phyloP scores from a whole-genome alignment of 2,113 vertebrate species.

The Eidolon helvum region DNA sequence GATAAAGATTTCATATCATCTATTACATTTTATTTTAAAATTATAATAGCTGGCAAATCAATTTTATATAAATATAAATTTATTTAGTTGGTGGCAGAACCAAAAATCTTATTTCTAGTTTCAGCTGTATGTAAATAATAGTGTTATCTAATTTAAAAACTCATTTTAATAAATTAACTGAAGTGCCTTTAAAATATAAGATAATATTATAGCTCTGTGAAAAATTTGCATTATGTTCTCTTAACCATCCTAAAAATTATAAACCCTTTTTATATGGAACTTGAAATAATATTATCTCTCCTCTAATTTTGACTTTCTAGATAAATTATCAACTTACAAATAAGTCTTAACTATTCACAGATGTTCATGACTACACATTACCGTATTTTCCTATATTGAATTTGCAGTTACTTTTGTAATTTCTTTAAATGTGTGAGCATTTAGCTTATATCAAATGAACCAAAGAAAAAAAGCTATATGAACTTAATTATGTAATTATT shows the following conservation, averaged over 20 bases:
- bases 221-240: background rate
- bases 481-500: constrained; percentile 2
- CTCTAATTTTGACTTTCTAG: background rate
- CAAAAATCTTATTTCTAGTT: background rate
- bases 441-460: background rate
- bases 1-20: background rate
- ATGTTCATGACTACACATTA: background rate
- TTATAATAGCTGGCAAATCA: background rate
- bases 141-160: background rate
- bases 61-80: background rate
- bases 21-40: background rate
- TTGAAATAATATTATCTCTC: background rate
- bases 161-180: background rate
- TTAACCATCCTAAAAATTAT: background rate
- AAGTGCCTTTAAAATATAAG: background rate
- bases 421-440: background rate
- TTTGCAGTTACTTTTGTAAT: background rate
- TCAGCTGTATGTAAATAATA: background rate
- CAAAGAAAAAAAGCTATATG: background rate
- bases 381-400: background rate
- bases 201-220: background rate
- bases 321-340: background rate
- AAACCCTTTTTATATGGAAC: background rate
- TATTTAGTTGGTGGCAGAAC: background rate
- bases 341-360: background rate